Conservation (phyloP, 2,113 vertebrate species). For the Trachemys scripta region DNA sequence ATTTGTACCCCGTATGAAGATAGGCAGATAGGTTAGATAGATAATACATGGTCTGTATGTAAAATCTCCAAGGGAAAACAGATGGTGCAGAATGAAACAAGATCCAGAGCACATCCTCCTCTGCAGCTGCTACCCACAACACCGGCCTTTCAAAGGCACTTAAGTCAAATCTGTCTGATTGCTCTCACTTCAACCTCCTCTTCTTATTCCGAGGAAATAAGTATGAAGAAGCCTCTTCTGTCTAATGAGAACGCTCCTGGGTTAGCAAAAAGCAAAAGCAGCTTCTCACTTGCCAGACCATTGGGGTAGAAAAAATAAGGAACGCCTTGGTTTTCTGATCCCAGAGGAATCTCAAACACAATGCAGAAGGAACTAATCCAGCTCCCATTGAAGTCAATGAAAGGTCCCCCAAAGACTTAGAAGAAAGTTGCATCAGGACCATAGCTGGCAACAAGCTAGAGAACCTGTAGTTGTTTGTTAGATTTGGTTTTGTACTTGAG, state of each 20-base stretch:
- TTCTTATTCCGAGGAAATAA: not conserved
- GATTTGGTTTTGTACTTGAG: not conserved
- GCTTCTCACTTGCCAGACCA: not conserved
- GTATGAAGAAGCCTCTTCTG: not conserved
- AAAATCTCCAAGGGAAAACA: not conserved
- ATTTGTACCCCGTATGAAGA: not conserved
- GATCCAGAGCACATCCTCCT: not conserved
- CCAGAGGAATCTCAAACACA: not conserved
- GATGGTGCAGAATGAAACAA: not conserved
- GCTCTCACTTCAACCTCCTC: not conserved
- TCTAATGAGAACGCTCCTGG: conserved; percentile 35
- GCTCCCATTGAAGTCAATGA: not conserved
- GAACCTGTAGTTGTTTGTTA: not conserved
- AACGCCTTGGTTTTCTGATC: not conserved
- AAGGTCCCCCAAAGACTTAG: not conserved
- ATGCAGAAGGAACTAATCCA: not conserved
- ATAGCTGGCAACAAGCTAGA: not conserved
- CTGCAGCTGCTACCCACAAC: not conserved
- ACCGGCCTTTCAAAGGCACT: not conserved
- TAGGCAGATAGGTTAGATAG: not conserved
- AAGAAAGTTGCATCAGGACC: not conserved
- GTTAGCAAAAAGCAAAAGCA: not conserved
- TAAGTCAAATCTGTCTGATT: not conserved
- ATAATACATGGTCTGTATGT: not conserved
- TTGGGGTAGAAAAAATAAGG: not conserved